Percentiles rank a stretch among this genome's conserved stretches.
These are phyloP conservation scores for Perccottus glenii DNA, from an alignment of 2,113 vertebrate genomes.

Conservation along the genomic window DNA sequence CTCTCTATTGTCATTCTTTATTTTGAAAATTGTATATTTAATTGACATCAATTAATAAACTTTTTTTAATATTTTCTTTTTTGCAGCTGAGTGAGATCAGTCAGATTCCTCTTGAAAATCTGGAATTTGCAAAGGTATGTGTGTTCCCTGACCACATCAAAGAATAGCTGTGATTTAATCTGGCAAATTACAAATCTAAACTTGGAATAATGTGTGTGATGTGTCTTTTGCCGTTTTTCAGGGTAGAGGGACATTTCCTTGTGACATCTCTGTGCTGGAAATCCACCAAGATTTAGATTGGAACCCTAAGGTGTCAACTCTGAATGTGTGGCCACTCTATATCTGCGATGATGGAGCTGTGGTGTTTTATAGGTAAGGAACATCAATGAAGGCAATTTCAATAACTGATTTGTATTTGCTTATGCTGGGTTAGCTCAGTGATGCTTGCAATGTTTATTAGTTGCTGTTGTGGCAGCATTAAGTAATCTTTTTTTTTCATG, in stretches of 20 bases:
- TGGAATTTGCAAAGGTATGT: slow-evolving; percentile 97
- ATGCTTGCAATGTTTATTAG: no score
- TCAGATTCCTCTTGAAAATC: slow-evolving; percentile 87
- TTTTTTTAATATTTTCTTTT: slow-evolving; percentile 28
- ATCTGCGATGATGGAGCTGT: slow-evolving; percentile 98
- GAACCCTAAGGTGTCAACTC: slow-evolving; percentile 96
- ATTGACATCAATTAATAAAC: no score
- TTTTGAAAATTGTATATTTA: no score
- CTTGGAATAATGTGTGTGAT: neutral
- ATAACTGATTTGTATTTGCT: no score
- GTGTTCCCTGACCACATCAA: neutral
- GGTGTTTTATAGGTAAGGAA: slow-evolving; percentile 94
- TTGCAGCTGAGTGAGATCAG: slow-evolving; percentile 91
- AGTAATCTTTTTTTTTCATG: no score
- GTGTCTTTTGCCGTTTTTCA: slow-evolving; percentile 56
- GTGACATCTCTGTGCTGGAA: slow-evolving; percentile 97
- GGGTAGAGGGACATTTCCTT: slow-evolving; percentile 98
- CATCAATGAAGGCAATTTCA: no score
- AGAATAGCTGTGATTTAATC: neutral
- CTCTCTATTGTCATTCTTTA: no score
- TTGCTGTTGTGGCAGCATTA: no score
- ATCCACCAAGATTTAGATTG: slow-evolving; percentile 99
- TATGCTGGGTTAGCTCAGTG: no score
- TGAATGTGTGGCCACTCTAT: slow-evolving; percentile 99
- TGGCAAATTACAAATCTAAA: neutral